These are phyloP conservation scores for Rana temporaria DNA, from an alignment of 2,113 vertebrate genomes.

Conservation along the genomic window DNA sequence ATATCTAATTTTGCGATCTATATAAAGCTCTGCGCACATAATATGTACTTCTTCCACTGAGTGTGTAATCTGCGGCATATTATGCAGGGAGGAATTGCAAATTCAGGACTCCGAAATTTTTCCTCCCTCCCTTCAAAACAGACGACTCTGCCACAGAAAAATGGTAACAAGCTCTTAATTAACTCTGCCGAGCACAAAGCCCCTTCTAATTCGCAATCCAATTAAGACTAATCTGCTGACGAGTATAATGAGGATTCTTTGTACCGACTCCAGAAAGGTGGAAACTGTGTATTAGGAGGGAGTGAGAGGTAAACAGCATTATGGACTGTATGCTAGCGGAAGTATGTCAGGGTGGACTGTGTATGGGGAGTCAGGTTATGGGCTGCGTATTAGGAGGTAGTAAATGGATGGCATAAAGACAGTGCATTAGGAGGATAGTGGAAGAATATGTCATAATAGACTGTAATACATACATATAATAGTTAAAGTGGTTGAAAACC, in stretches of 20 bases:
- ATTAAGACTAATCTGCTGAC: constrained; percentile 57
- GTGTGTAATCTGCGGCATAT: constrained; percentile 47
- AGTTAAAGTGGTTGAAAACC: no score
- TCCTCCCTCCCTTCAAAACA: constrained; percentile 47
- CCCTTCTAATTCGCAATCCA: constrained; percentile 57
- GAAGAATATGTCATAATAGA: no score
- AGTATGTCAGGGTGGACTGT: not conserved
- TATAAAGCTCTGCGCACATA: constrained; percentile 4
- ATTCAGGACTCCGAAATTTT: constrained; percentile 30
- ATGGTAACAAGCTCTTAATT: constrained; percentile 58
- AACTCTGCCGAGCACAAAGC: constrained; percentile 58
- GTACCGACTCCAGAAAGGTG: constrained; percentile 31
- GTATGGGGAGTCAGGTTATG: not conserved
- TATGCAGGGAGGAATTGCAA: constrained; percentile 46
- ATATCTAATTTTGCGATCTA: constrained; percentile 43
- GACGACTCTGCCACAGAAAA: constrained; percentile 49
- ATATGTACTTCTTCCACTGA: constrained; percentile 17
- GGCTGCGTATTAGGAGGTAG: not conserved
- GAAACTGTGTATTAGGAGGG: constrained; percentile 19
- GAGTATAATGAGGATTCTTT: constrained; percentile 49
- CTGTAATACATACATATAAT: no score
- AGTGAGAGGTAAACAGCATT: not conserved
- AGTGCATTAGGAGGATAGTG: not conserved
- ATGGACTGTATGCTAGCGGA: not conserved
- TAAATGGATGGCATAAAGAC: not conserved